Evolutionary conservation across 2,888 invertebrate species (phyloP).

Genomic region (Lamproptera curius): DNA sequence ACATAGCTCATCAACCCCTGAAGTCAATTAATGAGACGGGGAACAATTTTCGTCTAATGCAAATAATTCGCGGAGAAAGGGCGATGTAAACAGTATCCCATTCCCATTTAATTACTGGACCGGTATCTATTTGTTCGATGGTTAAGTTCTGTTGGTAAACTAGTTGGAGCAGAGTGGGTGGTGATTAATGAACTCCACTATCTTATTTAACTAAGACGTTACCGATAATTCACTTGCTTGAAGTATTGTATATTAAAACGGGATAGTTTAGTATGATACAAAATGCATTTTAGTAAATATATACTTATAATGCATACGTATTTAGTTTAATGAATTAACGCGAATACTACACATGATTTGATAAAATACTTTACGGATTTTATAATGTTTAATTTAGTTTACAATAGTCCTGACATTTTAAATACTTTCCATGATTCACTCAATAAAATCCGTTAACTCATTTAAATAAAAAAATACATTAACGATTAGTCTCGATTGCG

Average conservation of each 20-base stretch:
- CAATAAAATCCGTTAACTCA: no score
- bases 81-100: constrained; percentile 31
- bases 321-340: no score
- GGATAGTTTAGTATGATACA: neutral
- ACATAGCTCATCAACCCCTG: no score
- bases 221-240: constrained; percentile 22
- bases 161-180: constrained; percentile 29
- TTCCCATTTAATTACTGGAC: constrained; percentile 45
- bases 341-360: no score
- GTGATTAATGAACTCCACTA: constrained; percentile 31
- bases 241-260: constrained; percentile 5
- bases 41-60: neutral
- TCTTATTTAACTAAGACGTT: constrained; percentile 31
- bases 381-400: no score
- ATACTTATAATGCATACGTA: no score
- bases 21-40: neutral
- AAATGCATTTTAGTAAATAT: neutral
- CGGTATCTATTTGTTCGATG: constrained; percentile 18
- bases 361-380: no score
- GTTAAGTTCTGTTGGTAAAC: constrained; percentile 29
- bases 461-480: no score
- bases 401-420: no score
- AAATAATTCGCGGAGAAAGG: constrained; percentile 3
- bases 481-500: no score
- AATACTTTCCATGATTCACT: no score